Conservation (phyloP, 2,113 vertebrate species). For the Ellobius talpinus region DNA sequence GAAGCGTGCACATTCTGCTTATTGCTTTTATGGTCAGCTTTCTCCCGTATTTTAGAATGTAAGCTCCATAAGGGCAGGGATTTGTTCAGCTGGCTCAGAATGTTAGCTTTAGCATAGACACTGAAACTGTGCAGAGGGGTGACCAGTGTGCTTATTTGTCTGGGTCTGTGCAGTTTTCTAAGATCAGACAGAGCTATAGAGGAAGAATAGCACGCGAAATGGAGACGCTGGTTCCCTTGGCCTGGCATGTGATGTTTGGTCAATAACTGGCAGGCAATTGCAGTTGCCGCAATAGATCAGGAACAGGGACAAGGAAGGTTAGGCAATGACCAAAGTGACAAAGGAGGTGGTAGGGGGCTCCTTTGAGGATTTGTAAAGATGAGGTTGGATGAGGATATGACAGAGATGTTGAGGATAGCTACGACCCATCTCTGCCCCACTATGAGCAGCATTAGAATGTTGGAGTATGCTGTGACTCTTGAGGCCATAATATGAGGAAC, state of each 20-base stretch:
- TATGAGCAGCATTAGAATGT: neutral
- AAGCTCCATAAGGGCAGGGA: neutral
- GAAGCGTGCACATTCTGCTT: neutral
- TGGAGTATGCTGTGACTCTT: neutral
- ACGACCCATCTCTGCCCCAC: neutral
- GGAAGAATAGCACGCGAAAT: neutral
- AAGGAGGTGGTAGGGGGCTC: accelerated
- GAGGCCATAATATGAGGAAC: neutral
- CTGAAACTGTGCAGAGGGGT: neutral
- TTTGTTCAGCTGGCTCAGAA: neutral
- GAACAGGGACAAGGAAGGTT: neutral
- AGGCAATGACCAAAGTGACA: neutral
- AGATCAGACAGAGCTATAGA: neutral
- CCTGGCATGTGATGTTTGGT: neutral
- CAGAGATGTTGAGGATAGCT: neutral
- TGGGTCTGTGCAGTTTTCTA: neutral
- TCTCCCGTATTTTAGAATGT: neutral
- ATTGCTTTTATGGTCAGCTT: neutral
- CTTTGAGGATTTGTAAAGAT: neutral
- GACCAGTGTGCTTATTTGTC: neutral
- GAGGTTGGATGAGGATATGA: neutral
- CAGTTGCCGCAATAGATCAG: neutral
- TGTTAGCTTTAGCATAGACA: neutral
- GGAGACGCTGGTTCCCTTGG: neutral
- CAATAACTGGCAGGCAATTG: neutral